A percentile compares a stretch with the other conserved stretches of the same genome.
Conservation (phyloP, 2,888 invertebrate species). For the Acanthosepion pharaonis region DNA sequence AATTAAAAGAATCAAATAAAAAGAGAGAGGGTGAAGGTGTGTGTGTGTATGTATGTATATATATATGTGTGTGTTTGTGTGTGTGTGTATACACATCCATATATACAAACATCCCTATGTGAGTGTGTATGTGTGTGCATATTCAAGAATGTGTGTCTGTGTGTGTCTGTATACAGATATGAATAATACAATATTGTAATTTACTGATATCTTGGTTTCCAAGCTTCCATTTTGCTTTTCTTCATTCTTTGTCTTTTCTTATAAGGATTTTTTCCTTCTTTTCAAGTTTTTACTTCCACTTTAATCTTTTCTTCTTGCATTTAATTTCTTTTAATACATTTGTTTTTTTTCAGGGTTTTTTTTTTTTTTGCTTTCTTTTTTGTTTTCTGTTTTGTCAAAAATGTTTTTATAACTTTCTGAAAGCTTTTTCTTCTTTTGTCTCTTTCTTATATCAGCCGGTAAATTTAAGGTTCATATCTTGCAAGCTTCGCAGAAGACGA, state of each 20-base stretch:
- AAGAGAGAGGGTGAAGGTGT: neutral
- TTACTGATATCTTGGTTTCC: slow-evolving; percentile 7
- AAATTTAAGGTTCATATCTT: slow-evolving; percentile 55
- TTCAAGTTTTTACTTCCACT: neutral
- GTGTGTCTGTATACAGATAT: neutral
- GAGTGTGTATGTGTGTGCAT: neutral
- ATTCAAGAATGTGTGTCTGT: neutral
- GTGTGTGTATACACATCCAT: neutral
- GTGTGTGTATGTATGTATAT: neutral
- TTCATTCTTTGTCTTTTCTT: neutral
- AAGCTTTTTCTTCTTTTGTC: neutral
- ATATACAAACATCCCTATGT: neutral
- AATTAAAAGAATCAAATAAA: no score
- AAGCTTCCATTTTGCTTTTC: neutral
- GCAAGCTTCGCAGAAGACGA: slow-evolving; percentile 61
- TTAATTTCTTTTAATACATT: neutral
- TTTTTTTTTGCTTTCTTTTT: neutral
- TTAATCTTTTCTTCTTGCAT: neutral
- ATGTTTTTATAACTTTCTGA: neutral
- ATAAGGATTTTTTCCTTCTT: neutral
- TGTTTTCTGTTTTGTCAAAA: neutral
- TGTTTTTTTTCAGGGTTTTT: no score
- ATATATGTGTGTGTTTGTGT: neutral
- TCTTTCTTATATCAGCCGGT: slow-evolving; percentile 35
- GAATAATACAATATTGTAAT: neutral